Conservation (phyloP, 2,888 invertebrate species). For the Dryobota labecula region DNA sequence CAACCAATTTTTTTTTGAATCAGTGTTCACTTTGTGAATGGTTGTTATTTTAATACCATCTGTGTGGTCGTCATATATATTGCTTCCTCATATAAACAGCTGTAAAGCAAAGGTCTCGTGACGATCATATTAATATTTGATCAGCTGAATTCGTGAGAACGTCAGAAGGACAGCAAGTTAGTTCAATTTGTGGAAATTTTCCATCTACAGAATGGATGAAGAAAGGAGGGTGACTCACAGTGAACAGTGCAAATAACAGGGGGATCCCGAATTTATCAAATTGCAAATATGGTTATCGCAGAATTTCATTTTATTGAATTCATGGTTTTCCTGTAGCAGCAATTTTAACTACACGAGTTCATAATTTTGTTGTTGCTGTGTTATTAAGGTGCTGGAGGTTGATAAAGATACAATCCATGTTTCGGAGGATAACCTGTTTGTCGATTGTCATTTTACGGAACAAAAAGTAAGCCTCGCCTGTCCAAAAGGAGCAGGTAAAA, state of each 20-base stretch:
- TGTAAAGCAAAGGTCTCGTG: constrained; percentile 46
- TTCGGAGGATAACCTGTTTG: constrained; percentile 35
- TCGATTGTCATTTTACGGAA: constrained; percentile 4
- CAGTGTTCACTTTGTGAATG: background rate
- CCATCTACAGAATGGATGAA: constrained; percentile 41
- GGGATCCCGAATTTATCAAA: constrained; percentile 29
- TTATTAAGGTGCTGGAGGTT: background rate
- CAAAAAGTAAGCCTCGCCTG: constrained; percentile 26
- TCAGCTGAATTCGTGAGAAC: constrained; percentile 60
- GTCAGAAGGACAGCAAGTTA: constrained; percentile 59
- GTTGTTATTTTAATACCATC: constrained; percentile 10
- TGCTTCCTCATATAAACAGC: constrained; percentile 33
- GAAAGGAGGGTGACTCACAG: constrained; percentile 46
- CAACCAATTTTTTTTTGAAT: constrained; percentile 5
- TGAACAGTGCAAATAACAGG: constrained; percentile 15
- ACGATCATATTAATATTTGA: constrained; percentile 62
- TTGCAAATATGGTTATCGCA: constrained; percentile 1
- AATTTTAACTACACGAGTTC: background rate
- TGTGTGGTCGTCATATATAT: constrained; percentile 4
- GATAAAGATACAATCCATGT: background rate
- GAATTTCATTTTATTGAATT: constrained; percentile 7
- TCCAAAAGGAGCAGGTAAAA: constrained; percentile 61
- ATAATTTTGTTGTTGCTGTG: background rate
- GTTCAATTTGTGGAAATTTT: constrained; percentile 58
- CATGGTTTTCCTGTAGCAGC: constrained; percentile 5